Percentiles rank a stretch among this genome's conserved stretches.
phyloP scores from a whole-genome alignment of 2,888 invertebrate species.

The Exephanes ischioxanthus region DNA sequence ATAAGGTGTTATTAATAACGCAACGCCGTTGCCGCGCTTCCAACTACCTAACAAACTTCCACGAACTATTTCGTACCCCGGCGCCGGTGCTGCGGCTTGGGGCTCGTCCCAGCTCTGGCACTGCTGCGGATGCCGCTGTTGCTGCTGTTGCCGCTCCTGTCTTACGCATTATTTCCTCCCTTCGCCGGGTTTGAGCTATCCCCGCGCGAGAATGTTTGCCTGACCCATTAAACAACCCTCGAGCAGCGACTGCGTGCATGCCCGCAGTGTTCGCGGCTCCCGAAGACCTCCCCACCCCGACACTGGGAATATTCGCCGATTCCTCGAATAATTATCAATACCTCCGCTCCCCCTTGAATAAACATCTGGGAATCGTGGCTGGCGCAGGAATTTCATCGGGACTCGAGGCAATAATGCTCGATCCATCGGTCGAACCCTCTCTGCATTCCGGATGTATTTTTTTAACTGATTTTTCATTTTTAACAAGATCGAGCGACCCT shows the following conservation, averaged over 20 bases:
- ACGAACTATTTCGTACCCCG: constrained; percentile 43
- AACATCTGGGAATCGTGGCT: constrained; percentile 23
- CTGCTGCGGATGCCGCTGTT: background rate
- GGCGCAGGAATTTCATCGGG: constrained; percentile 4
- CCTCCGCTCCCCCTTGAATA: constrained; percentile 6
- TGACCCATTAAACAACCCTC: constrained; percentile 60
- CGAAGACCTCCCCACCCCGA: background rate
- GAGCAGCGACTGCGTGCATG: constrained; percentile 28
- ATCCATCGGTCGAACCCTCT: constrained; percentile 6
- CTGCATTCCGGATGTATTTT: background rate
- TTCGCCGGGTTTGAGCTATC: constrained; percentile 53
- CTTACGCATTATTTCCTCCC: constrained; percentile 56
- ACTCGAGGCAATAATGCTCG: background rate
- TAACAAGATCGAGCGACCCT: background rate
- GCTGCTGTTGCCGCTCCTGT: constrained; percentile 29
- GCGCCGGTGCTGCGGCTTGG: constrained; percentile 19
- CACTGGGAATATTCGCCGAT: constrained; percentile 13
- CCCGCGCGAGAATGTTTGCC: constrained; percentile 60
- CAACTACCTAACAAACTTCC: constrained; percentile 55
- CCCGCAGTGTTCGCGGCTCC: constrained; percentile 7
- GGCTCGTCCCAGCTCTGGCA: constrained; percentile 4
- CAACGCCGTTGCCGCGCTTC: constrained; percentile 74
- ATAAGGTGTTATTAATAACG: constrained; percentile 80
- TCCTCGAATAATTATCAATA: constrained; percentile 43
- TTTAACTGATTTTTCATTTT: background rate